These are phyloP conservation scores for Orchesella flavescens DNA, from an alignment of 2,888 invertebrate species.

Conservation along the genomic window DNA sequence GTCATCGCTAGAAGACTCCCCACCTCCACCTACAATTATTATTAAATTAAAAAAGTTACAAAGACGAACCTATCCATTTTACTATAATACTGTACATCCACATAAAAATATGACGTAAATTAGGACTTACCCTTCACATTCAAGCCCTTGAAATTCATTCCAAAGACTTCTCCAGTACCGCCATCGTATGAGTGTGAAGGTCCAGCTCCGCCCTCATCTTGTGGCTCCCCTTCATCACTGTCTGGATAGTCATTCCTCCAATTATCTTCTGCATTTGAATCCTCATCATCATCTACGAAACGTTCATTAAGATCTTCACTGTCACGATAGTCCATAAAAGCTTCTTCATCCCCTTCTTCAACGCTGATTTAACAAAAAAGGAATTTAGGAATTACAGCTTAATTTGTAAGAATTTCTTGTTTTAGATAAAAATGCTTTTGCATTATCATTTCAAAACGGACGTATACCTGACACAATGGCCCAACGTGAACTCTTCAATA, in stretches of 20 bases:
- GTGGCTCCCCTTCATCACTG: conserved; percentile 74
- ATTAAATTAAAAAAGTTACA: neutral
- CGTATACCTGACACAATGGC: conserved; percentile 48
- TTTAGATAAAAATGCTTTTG: neutral
- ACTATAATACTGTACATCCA: too few relatives aligned
- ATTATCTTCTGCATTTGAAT: conserved; percentile 86
- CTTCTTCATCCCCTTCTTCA: conserved; percentile 47
- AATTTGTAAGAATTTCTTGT: too few relatives aligned
- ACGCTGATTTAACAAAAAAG: conserved; percentile 35
- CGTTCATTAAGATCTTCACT: conserved; percentile 73
- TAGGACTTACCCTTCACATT: conserved; percentile 11
- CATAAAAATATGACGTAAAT: too few relatives aligned
- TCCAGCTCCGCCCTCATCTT: conserved; percentile 10
- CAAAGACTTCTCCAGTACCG: neutral
- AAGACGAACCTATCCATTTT: too few relatives aligned
- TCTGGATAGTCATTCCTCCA: conserved; percentile 87
- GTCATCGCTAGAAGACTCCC: conserved; percentile 62
- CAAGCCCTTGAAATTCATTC: neutral
- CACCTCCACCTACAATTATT: too few relatives aligned
- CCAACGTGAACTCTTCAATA: conserved; percentile 36
- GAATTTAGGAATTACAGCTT: neutral
- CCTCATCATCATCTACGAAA: conserved; percentile 76
- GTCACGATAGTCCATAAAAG: conserved; percentile 11
- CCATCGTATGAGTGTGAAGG: neutral
- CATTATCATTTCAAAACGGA: neutral